These are phyloP conservation scores for Nomia melanderi DNA, from an alignment of 1,140 invertebrate genomes.

Conservation along the genomic window DNA sequence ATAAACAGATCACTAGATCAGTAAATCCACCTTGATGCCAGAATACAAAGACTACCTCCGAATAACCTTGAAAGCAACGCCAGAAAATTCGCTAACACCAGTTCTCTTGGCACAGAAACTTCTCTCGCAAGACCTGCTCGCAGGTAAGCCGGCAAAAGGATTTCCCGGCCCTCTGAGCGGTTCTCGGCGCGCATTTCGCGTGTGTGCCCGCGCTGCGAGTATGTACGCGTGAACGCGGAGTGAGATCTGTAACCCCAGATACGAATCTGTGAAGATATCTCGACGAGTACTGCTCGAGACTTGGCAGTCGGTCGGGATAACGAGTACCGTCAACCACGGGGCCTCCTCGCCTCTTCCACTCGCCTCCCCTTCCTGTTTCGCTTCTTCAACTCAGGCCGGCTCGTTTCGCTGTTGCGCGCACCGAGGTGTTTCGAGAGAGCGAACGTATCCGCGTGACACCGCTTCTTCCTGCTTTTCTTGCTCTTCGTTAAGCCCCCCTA, in stretches of 20 bases:
- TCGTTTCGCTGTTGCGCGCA: constrained; percentile 39
- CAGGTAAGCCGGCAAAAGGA: constrained; percentile 7
- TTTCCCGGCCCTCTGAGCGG: constrained; percentile 43
- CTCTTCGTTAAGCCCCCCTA: constrained; percentile 54
- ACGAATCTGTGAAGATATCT: constrained; percentile 64
- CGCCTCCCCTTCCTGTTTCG: constrained; percentile 1
- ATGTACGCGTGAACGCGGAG: constrained; percentile 1
- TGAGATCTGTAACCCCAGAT: constrained; percentile 66
- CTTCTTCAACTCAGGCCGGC: not conserved
- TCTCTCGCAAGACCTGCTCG: constrained; percentile 29
- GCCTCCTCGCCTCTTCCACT: not conserved
- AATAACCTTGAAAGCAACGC: too few species aligned
- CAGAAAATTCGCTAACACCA: too few species aligned
- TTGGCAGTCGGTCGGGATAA: constrained; percentile 63
- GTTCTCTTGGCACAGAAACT: constrained; percentile 5
- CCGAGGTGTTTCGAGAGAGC: constrained; percentile 35
- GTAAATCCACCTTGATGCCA: too few species aligned
- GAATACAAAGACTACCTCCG: too few species aligned
- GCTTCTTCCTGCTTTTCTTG: constrained; percentile 47
- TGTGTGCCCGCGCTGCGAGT: not conserved
- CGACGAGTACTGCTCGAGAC: constrained; percentile 51
- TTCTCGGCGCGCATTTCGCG: too few species aligned
- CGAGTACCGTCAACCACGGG: constrained; percentile 60
- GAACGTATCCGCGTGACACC: constrained; percentile 48
- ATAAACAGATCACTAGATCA: too few species aligned